These are phyloP conservation scores for Psittacula cyanocephala DNA, from an alignment of 2,113 vertebrate species.

Conservation along the genomic window DNA sequence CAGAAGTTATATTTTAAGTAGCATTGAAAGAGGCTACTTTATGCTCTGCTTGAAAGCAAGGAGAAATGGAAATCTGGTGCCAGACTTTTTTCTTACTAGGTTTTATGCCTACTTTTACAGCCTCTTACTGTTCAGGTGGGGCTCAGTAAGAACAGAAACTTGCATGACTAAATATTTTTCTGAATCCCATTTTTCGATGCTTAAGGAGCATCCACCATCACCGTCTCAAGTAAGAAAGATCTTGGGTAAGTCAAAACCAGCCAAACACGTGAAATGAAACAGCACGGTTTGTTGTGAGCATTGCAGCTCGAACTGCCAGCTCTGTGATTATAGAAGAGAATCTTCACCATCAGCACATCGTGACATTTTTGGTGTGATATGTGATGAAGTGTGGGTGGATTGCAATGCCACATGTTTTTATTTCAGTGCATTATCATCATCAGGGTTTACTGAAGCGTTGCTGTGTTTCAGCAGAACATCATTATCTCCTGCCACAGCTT, in stretches of 20 bases:
- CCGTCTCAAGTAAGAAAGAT: not conserved
- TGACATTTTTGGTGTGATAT: constrained; percentile 40
- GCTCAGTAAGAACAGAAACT: not conserved
- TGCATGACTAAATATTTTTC: not conserved
- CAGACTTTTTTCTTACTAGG: not conserved
- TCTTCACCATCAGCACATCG: not conserved
- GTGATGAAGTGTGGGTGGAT: constrained; percentile 20
- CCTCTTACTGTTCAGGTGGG: not conserved
- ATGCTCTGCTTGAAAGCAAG: not conserved
- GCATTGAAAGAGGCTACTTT: not conserved
- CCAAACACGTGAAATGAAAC: not conserved
- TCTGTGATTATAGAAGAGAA: constrained; percentile 38
- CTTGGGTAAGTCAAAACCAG: not conserved
- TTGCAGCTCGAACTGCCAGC: not conserved
- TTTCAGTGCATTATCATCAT: constrained; percentile 29
- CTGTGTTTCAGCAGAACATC: constrained; percentile 19
- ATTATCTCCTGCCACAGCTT: constrained; percentile 8
- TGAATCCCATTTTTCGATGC: not conserved
- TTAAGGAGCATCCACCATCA: not conserved
- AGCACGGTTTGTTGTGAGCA: not conserved
- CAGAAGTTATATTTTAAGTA: not conserved
- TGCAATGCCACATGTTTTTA: constrained; percentile 38
- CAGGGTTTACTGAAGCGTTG: not conserved
- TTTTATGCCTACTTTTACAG: constrained; percentile 5
- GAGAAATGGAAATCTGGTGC: not conserved